Evolutionary conservation across 2,113 vertebrate genomes (phyloP).

Genomic region (Orycteropus afer): DNA sequence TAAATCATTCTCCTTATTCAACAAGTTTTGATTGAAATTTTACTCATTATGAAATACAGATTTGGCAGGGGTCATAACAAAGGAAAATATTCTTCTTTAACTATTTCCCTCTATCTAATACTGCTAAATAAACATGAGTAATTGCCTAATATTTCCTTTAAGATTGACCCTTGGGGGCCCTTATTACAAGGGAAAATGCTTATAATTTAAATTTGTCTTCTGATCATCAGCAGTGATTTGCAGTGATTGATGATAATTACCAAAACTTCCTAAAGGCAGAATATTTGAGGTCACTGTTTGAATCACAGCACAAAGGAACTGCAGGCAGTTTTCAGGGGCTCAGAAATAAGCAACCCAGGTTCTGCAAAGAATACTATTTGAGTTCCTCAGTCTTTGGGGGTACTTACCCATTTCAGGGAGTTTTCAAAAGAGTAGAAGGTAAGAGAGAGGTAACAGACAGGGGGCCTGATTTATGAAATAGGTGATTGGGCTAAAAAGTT

Average conservation of each 20-base stretch:
- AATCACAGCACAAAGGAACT: not conserved
- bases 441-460: not conserved
- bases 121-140: not conserved
- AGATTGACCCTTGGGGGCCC: not conserved
- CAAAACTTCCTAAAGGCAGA: not conserved
- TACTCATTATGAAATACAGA: conserved; percentile 58
- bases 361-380: not conserved
- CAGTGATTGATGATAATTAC: not conserved
- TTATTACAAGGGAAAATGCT: not conserved
- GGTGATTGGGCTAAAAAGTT: no score
- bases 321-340: not conserved
- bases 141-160: not conserved
- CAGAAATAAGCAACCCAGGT: no score
- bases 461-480: not conserved
- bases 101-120: conserved; percentile 11
- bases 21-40: conserved; percentile 75
- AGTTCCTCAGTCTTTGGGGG: not conserved
- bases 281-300: not conserved
- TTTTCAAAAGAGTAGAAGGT: not conserved
- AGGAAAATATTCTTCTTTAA: conserved; percentile 52
- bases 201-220: not conserved
- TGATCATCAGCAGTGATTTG: not conserved
- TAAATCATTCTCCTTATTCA: conserved; percentile 73
- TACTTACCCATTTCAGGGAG: not conserved
- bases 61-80: conserved; percentile 48